phyloP scores from a whole-genome alignment of 2,888 invertebrate genomes.

The Drosophila hamatofila region DNA sequence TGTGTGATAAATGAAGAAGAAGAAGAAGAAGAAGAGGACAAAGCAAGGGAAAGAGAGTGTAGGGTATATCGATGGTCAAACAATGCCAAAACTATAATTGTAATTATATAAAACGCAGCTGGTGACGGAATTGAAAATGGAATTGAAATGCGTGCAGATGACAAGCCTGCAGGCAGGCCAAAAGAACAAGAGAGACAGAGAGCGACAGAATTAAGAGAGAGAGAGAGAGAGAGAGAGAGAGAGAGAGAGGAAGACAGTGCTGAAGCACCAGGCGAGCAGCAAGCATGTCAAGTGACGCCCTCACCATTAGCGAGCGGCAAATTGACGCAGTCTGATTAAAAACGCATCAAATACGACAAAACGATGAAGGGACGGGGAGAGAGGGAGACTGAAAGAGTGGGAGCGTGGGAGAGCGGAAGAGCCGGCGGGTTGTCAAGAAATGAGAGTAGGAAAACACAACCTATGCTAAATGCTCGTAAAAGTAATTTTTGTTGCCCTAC shows the following conservation, averaged over 20 bases:
- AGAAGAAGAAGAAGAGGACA: conserved; percentile 1
- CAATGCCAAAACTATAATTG: conserved; percentile 21
- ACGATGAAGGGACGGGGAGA: conserved; percentile 21
- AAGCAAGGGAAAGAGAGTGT: conserved; percentile 5
- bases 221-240: neutral
- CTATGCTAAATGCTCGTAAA: conserved; percentile 72
- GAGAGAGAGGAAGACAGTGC: neutral
- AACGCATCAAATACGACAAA: conserved; percentile 70
- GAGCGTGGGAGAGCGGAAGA: conserved; percentile 3
- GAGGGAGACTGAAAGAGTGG: neutral
- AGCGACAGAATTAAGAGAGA: neutral
- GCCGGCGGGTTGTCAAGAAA: conserved; percentile 21
- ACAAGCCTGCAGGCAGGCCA: conserved; percentile 12
- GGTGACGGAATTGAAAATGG: conserved; percentile 30
- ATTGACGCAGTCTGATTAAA: conserved; percentile 74
- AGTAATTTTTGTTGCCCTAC: conserved; percentile 62
- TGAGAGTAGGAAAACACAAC: conserved; percentile 50
- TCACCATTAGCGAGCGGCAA: conserved; percentile 54
- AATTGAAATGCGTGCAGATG: conserved; percentile 38
- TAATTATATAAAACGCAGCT: conserved; percentile 47
- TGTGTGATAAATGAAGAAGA: neutral
- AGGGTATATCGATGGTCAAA: neutral
- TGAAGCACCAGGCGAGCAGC: conserved; percentile 16
- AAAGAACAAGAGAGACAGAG: neutral
- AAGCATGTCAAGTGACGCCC: conserved; percentile 47